Conservation (phyloP, 2,113 vertebrate species). For the Calypte anna region DNA sequence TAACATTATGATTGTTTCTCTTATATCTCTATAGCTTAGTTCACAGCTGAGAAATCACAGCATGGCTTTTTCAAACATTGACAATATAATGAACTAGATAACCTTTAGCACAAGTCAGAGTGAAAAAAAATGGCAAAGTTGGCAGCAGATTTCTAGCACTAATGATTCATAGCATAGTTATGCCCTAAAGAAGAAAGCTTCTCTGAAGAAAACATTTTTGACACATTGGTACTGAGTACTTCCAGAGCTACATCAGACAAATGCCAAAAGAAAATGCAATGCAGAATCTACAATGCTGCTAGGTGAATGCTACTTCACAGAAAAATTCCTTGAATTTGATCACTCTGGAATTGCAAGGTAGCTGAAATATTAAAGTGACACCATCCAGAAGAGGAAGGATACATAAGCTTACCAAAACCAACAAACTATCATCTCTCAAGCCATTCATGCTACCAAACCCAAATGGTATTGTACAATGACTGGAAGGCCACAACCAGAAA, state of each 20-base stretch:
- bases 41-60: not conserved
- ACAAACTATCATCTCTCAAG: not conserved
- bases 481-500: not conserved
- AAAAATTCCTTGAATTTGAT: not conserved
- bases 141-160: not conserved
- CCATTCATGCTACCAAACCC: not conserved
- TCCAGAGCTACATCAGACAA: not conserved
- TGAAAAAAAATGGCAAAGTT: not conserved
- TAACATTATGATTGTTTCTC: not conserved
- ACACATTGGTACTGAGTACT: not conserved
- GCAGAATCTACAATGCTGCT: not conserved
- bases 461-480: not conserved
- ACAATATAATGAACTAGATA: not conserved
- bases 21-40: not conserved
- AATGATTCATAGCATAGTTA: not conserved
- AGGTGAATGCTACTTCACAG: not conserved
- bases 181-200: not conserved
- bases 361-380: not conserved
- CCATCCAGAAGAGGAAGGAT: not conserved
- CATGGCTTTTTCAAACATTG: not conserved
- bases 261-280: not conserved
- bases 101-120: not conserved
- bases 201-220: not conserved
- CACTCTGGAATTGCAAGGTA: not conserved
- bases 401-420: not conserved